phyloP scores from a whole-genome alignment of 2,113 vertebrate genomes.

The Cyprinodon tularosa region DNA sequence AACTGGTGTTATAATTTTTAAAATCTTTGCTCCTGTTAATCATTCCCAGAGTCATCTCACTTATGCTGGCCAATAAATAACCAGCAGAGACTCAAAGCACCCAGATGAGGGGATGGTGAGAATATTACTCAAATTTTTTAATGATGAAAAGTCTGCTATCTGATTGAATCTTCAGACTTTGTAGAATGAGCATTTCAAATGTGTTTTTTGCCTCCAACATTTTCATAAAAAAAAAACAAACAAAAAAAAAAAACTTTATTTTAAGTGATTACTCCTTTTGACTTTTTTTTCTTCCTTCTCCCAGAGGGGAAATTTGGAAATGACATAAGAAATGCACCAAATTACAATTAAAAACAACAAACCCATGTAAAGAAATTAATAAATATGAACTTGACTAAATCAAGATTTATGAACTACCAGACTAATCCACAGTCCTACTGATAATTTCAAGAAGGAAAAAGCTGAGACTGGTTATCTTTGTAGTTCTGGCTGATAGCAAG shows the following conservation, averaged over 20 bases:
- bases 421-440: conserved; percentile 1
- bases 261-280: too few relatives aligned
- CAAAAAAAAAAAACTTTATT: too few relatives aligned
- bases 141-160: conserved; percentile 52
- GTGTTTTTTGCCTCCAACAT: conserved; percentile 7
- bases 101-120: conserved; percentile 4
- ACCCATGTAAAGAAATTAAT: background rate
- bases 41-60: conserved; percentile 8
- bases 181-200: conserved; percentile 10
- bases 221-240: background rate
- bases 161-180: conserved; percentile 2
- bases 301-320: background rate
- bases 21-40: conserved; percentile 19
- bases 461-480: background rate
- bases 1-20: background rate
- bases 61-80: conserved; percentile 3
- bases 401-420: background rate
- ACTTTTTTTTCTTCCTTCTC: background rate
- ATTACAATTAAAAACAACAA: background rate
- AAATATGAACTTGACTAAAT: background rate
- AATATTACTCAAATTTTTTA: background rate
- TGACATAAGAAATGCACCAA: background rate
- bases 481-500: background rate
- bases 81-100: background rate
- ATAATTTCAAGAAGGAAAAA: background rate